A percentile compares a stretch with the other conserved stretches of the same genome.
phyloP scores from a whole-genome alignment of 2,888 invertebrate species.

The Muschampia plurimacula region DNA sequence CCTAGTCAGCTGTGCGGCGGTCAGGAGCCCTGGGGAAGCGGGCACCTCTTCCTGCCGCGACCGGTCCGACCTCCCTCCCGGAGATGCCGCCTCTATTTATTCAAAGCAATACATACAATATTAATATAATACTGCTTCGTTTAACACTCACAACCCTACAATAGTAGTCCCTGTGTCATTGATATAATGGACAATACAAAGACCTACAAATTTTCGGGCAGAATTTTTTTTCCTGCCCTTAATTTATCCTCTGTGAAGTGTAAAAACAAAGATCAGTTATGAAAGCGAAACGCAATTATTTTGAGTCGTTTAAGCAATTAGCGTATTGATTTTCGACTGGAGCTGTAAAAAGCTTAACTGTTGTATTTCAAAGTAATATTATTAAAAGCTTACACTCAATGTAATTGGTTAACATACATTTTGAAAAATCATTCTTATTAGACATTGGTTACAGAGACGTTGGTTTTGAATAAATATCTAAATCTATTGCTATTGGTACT shows the following conservation, averaged over 20 bases:
- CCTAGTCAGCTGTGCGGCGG: slow-evolving; percentile 63
- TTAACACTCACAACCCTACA: background rate
- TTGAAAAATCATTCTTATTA: background rate
- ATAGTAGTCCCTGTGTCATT: background rate
- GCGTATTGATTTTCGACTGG: slow-evolving; percentile 18
- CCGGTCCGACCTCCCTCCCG: slow-evolving; percentile 75
- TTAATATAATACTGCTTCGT: background rate
- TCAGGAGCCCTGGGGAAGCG: slow-evolving; percentile 65
- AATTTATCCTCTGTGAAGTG: background rate
- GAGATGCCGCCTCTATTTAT: slow-evolving; percentile 71
- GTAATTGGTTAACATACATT: background rate
- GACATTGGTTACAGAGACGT: no score
- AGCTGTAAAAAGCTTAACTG: slow-evolving; percentile 10
- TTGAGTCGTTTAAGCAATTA: slow-evolving; percentile 8
- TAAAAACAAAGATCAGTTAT: background rate
- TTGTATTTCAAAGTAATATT: slow-evolving; percentile 14
- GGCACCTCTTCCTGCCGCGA: slow-evolving; percentile 80
- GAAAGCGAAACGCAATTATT: slow-evolving; percentile 16
- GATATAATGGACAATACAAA: no score
- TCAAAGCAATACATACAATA: background rate
- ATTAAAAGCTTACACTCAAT: slow-evolving; percentile 12
- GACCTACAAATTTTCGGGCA: no score
- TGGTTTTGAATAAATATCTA: no score
- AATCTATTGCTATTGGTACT: no score
- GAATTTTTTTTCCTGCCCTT: background rate